phyloP scores from a whole-genome alignment of 2,888 invertebrate species.

The Sarcophaga rosellei region DNA sequence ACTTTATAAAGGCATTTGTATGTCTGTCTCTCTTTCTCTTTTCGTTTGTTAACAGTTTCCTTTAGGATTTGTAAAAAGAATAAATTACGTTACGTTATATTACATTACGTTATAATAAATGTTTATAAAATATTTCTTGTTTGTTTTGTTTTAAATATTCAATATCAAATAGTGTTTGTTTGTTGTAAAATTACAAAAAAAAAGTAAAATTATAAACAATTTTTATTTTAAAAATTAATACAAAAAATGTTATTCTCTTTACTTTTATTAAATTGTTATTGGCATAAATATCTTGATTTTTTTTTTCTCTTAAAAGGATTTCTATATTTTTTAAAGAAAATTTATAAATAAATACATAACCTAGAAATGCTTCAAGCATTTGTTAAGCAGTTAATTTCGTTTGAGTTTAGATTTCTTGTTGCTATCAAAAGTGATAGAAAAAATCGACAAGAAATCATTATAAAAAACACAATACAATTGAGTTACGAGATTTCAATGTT shows the following conservation, averaged over 20 bases:
- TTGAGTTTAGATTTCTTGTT: not conserved
- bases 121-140: not conserved
- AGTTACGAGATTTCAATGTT: not conserved
- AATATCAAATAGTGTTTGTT: not conserved
- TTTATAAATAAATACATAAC: not conserved
- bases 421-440: too few species aligned
- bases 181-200: not conserved
- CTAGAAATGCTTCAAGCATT: slow-evolving; percentile 30
- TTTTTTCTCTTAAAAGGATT: too few species aligned
- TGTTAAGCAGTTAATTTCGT: slow-evolving; percentile 38
- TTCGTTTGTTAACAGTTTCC: too few species aligned
- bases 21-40: too few species aligned
- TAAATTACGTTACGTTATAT: too few species aligned
- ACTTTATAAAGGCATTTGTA: too few species aligned
- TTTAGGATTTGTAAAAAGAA: too few species aligned
- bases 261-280: too few species aligned
- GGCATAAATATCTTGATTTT: too few species aligned
- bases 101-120: too few species aligned
- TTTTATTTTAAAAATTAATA: not conserved
- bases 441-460: too few species aligned
- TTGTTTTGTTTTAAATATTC: too few species aligned
- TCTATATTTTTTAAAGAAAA: not conserved
- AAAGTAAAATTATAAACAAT: not conserved
- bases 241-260: not conserved
- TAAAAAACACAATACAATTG: not conserved